phyloP scores from a whole-genome alignment of 2,888 invertebrate genomes.

The Andrena marginata region DNA sequence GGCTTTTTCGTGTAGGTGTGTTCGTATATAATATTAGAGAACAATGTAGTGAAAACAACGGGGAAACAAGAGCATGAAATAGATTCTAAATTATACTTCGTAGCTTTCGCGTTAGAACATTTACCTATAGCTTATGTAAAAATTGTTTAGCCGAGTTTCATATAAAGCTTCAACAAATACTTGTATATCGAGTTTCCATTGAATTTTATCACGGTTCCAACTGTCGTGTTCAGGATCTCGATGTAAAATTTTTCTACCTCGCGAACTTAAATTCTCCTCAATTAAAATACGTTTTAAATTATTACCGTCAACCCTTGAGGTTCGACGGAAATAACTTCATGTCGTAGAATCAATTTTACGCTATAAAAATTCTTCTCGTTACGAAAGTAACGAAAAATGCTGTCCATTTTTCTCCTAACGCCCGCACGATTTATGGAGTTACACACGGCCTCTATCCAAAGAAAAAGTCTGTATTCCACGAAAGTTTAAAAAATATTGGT shows the following conservation, averaged over 20 bases:
- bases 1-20: not conserved
- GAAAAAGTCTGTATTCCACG: slow-evolving; percentile 3
- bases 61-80: not conserved
- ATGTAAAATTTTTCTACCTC: not conserved
- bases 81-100: not conserved
- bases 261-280: not conserved
- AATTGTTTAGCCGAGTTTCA: not conserved
- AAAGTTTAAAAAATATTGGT: slow-evolving; percentile 18
- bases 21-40: not conserved
- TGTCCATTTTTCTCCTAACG: slow-evolving; percentile 1
- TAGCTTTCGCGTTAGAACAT: not conserved
- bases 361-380: slow-evolving; percentile 3
- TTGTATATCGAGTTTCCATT: too few species aligned
- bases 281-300: not conserved
- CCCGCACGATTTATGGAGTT: slow-evolving; percentile 13
- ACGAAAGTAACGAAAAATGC: slow-evolving; percentile 10
- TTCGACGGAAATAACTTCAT: not conserved
- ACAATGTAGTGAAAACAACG: not conserved
- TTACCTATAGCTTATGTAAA: not conserved
- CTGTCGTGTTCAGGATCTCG: not conserved
- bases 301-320: not conserved
- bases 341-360: slow-evolving; percentile 1
- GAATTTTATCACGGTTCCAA: not conserved
- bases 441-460: not conserved
- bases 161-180: not conserved